Base-by-base conservation (phyloP, 1,140 invertebrate genomes). In the Leucophenga varia region DNA sequence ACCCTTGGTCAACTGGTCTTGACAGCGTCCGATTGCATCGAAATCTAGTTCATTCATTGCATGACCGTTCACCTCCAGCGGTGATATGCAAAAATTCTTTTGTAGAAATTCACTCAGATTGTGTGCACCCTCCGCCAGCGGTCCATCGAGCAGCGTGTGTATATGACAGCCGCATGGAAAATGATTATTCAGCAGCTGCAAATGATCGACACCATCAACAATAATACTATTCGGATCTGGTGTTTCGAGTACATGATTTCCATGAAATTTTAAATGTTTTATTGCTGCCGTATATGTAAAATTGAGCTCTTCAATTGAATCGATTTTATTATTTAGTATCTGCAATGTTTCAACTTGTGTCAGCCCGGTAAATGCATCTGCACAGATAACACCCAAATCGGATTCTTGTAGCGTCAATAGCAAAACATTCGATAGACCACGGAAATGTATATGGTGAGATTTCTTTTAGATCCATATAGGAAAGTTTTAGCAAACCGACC, bases 141-240 rank as follows among this genome's bases (percentile, higher is more conserved):
- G 85, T 38, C 87, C 87, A 18, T 84, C 82, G 9, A 90, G 75
- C 8, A 90, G 79, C 28, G 86, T 83, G 55, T 88, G 85, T 3
- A 87, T 81, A 49, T 88, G 87, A 54, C 89, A 92, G 70, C 90
- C 89, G 64, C 89, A 92, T 0, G 89, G 89, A 60, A 91, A 88
- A 61, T 90, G 88, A 71, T 92, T 92, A 5, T 83, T 81, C 6
- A 82, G 76, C 38, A 89, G 82, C 55, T 82, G 84, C 19, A 90
- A 63, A 25, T 81, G 80, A 35, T 83, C 81, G 4, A 90, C 86
- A 2, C 79, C 81, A 48, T 88, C 81, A 5, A 86, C 75, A 7
- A 83, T 78, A 25, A 90, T 82, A 1, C 80, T 78, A 41, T 85
- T 82, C 9, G 83, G 80, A 4, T 81, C 79, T 0, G 86, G 86